These are phyloP conservation scores for Ianthella basta DNA, from an alignment of 37 sponge, comb jelly and placozoan species.

Conservation along the genomic window DNA sequence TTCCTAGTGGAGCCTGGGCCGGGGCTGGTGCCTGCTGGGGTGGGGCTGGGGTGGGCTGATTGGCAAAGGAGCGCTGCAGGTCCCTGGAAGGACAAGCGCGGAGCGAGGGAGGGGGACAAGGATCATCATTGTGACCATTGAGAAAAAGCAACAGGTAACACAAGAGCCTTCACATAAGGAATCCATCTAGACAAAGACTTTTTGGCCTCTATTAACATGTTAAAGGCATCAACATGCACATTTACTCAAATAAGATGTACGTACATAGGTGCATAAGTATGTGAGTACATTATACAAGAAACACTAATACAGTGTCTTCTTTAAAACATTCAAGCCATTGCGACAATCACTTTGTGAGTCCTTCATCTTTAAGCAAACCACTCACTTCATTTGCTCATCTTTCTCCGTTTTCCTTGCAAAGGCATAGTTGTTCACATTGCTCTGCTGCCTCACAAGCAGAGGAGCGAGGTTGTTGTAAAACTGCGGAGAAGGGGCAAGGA, in stretches of 20 bases:
- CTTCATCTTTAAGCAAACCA: too few relatives aligned
- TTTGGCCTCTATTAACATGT: too few relatives aligned
- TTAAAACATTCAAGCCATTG: too few relatives aligned
- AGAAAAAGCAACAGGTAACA: background rate
- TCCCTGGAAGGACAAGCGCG: slow-evolving; percentile 49
- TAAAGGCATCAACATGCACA: too few relatives aligned
- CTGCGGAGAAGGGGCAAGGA: background rate
- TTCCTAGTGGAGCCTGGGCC: too few relatives aligned
- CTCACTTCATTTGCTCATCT: slow-evolving; percentile 89
- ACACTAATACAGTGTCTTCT: too few relatives aligned
- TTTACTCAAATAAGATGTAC: too few relatives aligned
- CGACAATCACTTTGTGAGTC: too few relatives aligned
- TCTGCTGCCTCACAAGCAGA: slow-evolving; percentile 83
- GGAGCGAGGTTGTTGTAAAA: slow-evolving; percentile 95
- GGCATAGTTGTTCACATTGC: slow-evolving; percentile 83
- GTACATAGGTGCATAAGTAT: too few relatives aligned
- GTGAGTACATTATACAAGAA: too few relatives aligned
- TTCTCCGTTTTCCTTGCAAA: slow-evolving; percentile 96
- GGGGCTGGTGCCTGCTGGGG: slow-evolving; percentile 35
- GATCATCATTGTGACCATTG: too few relatives aligned
- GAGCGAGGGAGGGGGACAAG: background rate
- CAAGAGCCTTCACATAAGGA: background rate
- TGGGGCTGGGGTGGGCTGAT: slow-evolving; percentile 33
- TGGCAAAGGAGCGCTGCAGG: slow-evolving; percentile 62
- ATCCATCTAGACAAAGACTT: too few relatives aligned